Evolutionary conservation across 1,140 invertebrate species (phyloP), one percentile per base, ranked within the genome.

Genomic region (Drosophila triauraria): DNA sequence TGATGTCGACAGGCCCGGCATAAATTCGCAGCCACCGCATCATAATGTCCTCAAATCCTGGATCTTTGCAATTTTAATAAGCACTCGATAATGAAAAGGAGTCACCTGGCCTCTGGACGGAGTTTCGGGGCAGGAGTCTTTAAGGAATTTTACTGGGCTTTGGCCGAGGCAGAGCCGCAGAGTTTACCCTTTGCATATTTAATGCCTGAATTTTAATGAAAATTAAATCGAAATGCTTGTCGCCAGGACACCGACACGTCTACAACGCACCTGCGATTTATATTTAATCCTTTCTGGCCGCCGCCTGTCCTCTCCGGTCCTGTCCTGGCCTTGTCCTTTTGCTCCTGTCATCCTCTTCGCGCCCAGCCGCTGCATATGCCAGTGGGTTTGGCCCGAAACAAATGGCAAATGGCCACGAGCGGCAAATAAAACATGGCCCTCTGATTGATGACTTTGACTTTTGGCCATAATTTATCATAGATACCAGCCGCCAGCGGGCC

Each of bases 41-140:
- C 85, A 85, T 90, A 91, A 85, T 90, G 85, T 91, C 82, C 86
- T 86, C 86, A 90, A 90, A 90, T 88, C 84, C 84, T 76, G 86
- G 86, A 56, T 71, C 75, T 70, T 80, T 90, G 85, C 86, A 90
- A 90, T 90, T 90, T 90, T 90, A 90, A 90, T 90, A 90, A 90
- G 86, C 81, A 85, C 86, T 90, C 85, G 86, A 90, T 83, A 90
- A 88, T 88, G 84, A 88, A 88, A 90, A 88, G 84, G 85, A 90
- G 84, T 81, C 85, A 59, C 60, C 51, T 54, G 72, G 53, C 56
- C 53, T n/a, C 58, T 30, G 27, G 27, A 43, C 54, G 23, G 44
- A 48, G 71, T 42, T 58, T 23, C 13, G 35, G 32, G 44, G 27
- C 35, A n/a, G 32, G 27, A 76, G 85, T 90, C 85, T 90, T 90